Evolutionary conservation across 2,113 vertebrate species (phyloP).

Genomic region (Chaetura pelagica): DNA sequence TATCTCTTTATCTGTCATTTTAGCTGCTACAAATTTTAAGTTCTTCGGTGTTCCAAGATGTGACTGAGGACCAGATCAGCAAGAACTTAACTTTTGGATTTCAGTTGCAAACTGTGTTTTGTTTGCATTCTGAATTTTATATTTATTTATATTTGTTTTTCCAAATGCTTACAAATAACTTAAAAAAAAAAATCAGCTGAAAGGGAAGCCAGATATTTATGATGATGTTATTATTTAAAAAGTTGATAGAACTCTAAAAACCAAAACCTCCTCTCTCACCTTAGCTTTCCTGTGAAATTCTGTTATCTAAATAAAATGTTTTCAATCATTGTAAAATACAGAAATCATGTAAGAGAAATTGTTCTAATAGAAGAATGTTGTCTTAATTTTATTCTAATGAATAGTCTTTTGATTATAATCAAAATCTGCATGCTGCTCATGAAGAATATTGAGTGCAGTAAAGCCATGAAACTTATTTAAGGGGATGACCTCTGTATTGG

Average conservation of each 20-base stretch:
- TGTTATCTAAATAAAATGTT: background rate
- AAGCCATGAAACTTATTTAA: background rate
- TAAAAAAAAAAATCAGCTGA: background rate
- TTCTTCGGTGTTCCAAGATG: background rate
- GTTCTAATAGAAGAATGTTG: background rate
- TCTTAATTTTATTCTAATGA: background rate
- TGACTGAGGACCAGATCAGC: background rate
- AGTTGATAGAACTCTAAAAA: background rate
- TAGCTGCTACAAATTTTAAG: background rate
- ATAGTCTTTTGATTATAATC: background rate
- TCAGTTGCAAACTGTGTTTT: background rate
- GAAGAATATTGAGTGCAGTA: background rate
- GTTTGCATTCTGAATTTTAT: background rate
- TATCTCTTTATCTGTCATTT: background rate
- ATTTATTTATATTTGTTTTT: background rate
- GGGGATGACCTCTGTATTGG: background rate
- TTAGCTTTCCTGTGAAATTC: background rate
- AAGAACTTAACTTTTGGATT: background rate
- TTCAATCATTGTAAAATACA: background rate
- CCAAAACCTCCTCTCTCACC: background rate
- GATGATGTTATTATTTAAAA: background rate
- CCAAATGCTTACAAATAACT: background rate
- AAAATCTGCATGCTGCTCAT: background rate
- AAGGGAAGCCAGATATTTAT: background rate
- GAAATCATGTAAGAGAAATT: background rate